Conservation (phyloP, 2,113 vertebrate species). For the Ceratotherium simum region DNA sequence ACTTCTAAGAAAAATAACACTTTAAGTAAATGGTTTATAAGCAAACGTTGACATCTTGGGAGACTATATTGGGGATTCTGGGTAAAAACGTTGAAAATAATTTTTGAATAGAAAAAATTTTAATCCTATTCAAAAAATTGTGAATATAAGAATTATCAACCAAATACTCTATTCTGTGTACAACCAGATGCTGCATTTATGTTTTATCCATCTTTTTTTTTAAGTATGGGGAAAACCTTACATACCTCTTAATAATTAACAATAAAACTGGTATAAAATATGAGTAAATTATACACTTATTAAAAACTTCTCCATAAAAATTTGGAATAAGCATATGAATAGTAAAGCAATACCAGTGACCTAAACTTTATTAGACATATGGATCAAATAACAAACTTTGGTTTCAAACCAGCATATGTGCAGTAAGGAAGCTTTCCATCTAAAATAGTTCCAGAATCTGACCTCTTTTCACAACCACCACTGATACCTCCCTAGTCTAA, state of each 20-base stretch:
- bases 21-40: conserved; percentile 53
- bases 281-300: conserved; percentile 35
- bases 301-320: conserved; percentile 55
- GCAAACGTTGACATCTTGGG: conserved; percentile 19
- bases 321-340: conserved; percentile 41
- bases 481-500: background rate
- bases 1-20: conserved; percentile 44
- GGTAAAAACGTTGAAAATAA: conserved; percentile 47
- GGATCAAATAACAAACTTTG: conserved; percentile 57
- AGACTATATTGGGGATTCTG: background rate
- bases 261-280: conserved; percentile 54
- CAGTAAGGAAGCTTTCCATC: conserved; percentile 15
- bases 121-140: conserved; percentile 44
- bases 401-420: background rate
- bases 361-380: conserved; percentile 57
- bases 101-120: background rate
- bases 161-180: background rate
- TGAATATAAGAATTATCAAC: conserved; percentile 49
- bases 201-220: background rate
- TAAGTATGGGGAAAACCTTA: conserved; percentile 33
- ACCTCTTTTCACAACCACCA: background rate
- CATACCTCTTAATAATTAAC: conserved; percentile 49
- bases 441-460: conserved; percentile 42
- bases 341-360: conserved; percentile 28
- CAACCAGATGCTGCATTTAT: conserved; percentile 44